Evolutionary conservation across 2,888 invertebrate species (phyloP), one percentile per base, ranked within the genome.

Genomic region (Molorchus minor): DNA sequence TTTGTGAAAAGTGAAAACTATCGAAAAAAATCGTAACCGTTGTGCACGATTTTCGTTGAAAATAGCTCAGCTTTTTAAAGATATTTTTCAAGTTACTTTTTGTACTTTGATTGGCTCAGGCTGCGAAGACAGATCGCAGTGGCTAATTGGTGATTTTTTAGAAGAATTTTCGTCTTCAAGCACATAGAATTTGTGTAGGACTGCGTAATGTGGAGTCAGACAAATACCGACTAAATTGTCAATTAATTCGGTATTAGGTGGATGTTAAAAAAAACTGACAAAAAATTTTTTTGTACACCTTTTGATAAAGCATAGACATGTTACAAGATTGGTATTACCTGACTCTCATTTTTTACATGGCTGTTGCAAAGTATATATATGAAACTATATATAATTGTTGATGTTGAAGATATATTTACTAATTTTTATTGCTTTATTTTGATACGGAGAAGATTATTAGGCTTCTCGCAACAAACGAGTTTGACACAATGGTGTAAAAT

Each of bases 321-420:
- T 62, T 46, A 60, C 56, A 61, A 64, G 65, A 66, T 71, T 72
- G 76, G 76, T 77, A 75, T 75, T 74, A 70, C 65, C 75, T 76
- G 77, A 74, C 77, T 75, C 77, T 70, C 75, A 75, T 75, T 75
- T 75, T 73, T 71, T 65, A 64, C 72, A 75, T 77, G 79, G 79
- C 79, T 79, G 79, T 79, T 79, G 79, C 78, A 71, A 79, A 78
- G 78, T 78, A 77, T 78, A 79, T n/a, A n/a, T 77, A 76, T 71
- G 69, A 73, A 68, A 72, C 72, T 74, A 73, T 74, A 74, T 76
- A 75, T 75, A 66, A 75, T 78, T 78, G 77, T 78, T 78, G 73
- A 76, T 77, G 75, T 76, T 76, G 71, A 70, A 75, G 68, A 75
- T 75, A 74, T 76, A 76, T 75, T 75, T 71, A 74, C 68, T 73